Base-by-base conservation (phyloP, 2,797 vertebrate genomes). In the Balearica regulorum region DNA sequence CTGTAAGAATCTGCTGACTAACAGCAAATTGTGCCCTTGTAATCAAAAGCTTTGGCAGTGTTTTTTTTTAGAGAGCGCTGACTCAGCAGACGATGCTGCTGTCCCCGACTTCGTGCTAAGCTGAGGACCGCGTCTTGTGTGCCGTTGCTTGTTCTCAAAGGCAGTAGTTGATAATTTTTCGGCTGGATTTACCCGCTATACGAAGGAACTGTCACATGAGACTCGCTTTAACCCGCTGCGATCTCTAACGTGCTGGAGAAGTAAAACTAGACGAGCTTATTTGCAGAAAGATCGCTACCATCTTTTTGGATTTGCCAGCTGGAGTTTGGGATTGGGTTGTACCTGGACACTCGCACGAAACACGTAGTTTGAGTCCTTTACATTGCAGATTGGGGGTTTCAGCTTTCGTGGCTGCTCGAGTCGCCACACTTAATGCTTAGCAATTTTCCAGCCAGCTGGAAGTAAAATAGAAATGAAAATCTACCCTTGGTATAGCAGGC, bases 331-430 rank as follows among this genome's bases (percentile, higher is more conserved):
- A 25, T 13, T 9, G 84, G 41, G 48, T 87, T n/a, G n/a, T 54
- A 20, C 24, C 48, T 9, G 20, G 57, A 16, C 10, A 10, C 48
- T 39, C 2, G 1, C 8, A 2, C 0, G 1, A 21, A 62, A 37
- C 20, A 2, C 17, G 5, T 11, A 8, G 41, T 35, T 71, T 21
- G 54, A 69, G 46, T 44, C 46, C 41, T 69, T 79, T 41, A 14
- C 13, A 0, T 31, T 46, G n/a, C 41, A 48, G 41, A 35, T 16
- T 5, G 49, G 48, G 73, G 54, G 31, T 20, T 76, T 60, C 11
- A 26, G 41, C 20, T 41, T 48, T 39, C 6, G 1, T 25, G 49
- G 65, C 13, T 44, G 26, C 41, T 64, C 35, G 66, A 71, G 49
- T 64, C 75, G 35, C 64, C 28, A 2, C 31, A 1, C 33, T 69